Conservation (phyloP, 2,797 vertebrate species). For the Hippoglossus hippoglossus region DNA sequence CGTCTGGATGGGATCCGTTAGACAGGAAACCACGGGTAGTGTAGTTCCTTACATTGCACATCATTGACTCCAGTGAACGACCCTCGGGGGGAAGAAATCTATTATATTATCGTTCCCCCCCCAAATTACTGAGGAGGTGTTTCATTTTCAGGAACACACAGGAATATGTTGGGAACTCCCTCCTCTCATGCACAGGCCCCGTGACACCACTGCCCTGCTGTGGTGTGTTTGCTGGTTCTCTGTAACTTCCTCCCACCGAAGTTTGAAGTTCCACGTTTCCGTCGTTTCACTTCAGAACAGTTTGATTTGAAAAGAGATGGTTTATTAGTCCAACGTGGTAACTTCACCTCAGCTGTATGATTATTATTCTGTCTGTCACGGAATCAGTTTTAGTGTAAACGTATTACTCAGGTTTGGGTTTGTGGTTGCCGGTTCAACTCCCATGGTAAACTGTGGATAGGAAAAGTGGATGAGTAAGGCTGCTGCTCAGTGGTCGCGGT, state of each 20-base stretch:
- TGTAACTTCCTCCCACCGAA: slow-evolving; percentile 7
- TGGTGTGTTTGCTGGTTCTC: slow-evolving; percentile 31
- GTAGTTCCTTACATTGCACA: slow-evolving; percentile 42
- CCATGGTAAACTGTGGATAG: slow-evolving; percentile 31
- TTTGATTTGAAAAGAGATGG: slow-evolving; percentile 37
- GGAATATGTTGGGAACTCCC: slow-evolving; percentile 1
- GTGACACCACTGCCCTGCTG: slow-evolving; percentile 41
- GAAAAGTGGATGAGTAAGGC: slow-evolving; percentile 49
- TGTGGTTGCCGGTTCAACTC: slow-evolving; percentile 45
- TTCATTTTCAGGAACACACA: slow-evolving; percentile 66
- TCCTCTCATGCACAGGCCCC: slow-evolving; percentile 4
- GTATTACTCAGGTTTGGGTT: slow-evolving; percentile 41
- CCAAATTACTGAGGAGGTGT: slow-evolving; percentile 64
- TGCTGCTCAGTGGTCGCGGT: slow-evolving; percentile 3
- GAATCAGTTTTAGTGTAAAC: slow-evolving; percentile 23
- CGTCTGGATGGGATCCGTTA: slow-evolving; percentile 45
- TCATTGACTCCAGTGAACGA: slow-evolving; percentile 32
- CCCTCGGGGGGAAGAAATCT: slow-evolving; percentile 50
- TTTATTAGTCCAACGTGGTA: slow-evolving; percentile 63
- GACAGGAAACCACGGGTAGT: slow-evolving; percentile 42
- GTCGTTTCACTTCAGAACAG: slow-evolving; percentile 28
- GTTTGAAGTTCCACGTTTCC: slow-evolving; percentile 27
- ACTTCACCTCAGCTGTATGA: slow-evolving; percentile 34
- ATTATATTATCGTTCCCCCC: slow-evolving; percentile 49
- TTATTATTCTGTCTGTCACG: slow-evolving; percentile 34